These are phyloP conservation scores for Parauchenoglanis punctatus DNA, from an alignment of 2,797 vertebrate genomes.

Conservation along the genomic window DNA sequence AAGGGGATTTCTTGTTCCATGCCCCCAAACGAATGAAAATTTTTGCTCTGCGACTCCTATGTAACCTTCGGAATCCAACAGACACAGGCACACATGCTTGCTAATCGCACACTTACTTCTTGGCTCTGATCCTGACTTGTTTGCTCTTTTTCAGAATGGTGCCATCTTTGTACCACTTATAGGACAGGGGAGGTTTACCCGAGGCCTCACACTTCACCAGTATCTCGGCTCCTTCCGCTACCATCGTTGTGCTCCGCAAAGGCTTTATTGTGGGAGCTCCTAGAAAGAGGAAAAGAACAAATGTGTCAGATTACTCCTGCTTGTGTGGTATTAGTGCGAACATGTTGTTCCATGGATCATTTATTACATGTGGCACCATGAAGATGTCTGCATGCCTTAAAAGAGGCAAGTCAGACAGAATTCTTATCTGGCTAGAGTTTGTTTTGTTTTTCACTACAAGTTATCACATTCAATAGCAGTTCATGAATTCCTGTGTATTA, in stretches of 20 bases:
- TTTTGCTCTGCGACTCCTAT: neutral
- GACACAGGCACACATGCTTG: neutral
- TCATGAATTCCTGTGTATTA: neutral
- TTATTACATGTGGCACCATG: neutral
- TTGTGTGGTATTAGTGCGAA: neutral
- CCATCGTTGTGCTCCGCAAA: constrained; percentile 83
- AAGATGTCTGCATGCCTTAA: constrained; percentile 1
- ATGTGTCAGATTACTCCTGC: constrained; percentile 29
- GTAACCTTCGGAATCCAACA: neutral
- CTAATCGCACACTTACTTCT: constrained; percentile 78
- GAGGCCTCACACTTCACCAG: constrained; percentile 91
- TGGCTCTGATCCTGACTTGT: constrained; percentile 85
- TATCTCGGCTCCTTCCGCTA: constrained; percentile 86
- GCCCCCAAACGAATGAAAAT: neutral
- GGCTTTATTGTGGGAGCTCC: constrained; percentile 89
- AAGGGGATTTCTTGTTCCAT: constrained; percentile 1
- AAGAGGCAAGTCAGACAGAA: constrained; percentile 36
- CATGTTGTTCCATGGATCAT: neutral
- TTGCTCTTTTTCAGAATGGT: constrained; percentile 89
- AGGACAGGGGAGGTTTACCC: constrained; percentile 85
- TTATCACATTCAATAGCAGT: neutral
- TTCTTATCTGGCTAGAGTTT: constrained; percentile 72
- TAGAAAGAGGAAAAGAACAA: constrained; percentile 49
- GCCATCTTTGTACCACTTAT: constrained; percentile 96
- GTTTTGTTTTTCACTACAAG: neutral